phyloP scores from a whole-genome alignment of 2,113 vertebrate genomes.

The Oncorhynchus kisutch region DNA sequence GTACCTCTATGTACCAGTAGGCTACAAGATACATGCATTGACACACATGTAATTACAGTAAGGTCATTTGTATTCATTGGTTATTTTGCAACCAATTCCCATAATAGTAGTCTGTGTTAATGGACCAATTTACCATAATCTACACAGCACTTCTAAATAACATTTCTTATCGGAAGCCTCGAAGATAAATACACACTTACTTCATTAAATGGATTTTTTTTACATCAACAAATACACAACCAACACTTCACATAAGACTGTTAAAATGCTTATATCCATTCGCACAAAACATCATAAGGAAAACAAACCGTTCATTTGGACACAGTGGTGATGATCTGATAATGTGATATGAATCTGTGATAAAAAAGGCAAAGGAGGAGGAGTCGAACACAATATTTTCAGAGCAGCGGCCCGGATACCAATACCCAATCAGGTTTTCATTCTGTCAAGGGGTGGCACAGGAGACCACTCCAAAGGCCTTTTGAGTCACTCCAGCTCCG shows the following conservation, averaged over 20 bases:
- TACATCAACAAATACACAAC: slow-evolving; percentile 31
- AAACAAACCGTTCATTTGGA: not conserved
- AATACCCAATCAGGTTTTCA: not conserved
- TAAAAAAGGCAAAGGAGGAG: not conserved
- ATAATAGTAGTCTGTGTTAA: not conserved
- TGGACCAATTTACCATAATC: not conserved
- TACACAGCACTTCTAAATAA: slow-evolving; percentile 35
- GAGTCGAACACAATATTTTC: not conserved
- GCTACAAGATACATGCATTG: too few relatives aligned
- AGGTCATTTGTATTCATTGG: not conserved
- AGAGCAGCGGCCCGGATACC: not conserved
- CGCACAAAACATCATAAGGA: not conserved
- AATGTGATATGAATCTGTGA: slow-evolving; percentile 8
- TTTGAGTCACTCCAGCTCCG: not conserved
- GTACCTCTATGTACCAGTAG: not conserved
- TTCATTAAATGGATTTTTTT: slow-evolving; percentile 1
- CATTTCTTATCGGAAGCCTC: slow-evolving; percentile 12
- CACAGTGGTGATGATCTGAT: not conserved
- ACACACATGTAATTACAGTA: not conserved
- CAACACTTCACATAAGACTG: slow-evolving; percentile 23
- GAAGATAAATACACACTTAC: slow-evolving; percentile 31
- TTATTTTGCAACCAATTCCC: not conserved
- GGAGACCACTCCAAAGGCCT: not conserved
- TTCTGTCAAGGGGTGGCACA: not conserved
- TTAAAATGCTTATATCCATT: not conserved